Evolutionary conservation across 1,140 invertebrate genomes (phyloP).

Genomic region (Drosophila lacertosa): DNA sequence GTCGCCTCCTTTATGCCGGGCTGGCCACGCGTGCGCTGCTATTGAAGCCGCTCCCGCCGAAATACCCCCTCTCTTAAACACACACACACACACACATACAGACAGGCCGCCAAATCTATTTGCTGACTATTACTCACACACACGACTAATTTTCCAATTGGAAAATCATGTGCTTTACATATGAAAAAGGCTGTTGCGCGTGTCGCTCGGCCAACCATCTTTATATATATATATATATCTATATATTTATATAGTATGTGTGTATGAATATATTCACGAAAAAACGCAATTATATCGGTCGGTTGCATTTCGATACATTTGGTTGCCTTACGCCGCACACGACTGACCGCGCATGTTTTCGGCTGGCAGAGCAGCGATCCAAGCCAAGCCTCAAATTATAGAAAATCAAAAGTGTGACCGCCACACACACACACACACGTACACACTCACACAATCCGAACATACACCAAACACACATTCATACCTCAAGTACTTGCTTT

Average conservation of each 20-base stretch:
- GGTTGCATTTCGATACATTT: conserved; percentile 84
- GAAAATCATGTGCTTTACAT: conserved; percentile 82
- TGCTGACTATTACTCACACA: conserved; percentile 13
- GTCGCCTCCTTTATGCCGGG: conserved; percentile 75
- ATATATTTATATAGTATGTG: conserved; percentile 24
- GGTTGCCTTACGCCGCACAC: conserved; percentile 83
- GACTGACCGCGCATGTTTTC: conserved; percentile 83
- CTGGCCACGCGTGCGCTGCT: conserved; percentile 78
- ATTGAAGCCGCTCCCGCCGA: conserved; percentile 40
- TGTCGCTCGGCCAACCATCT: conserved; percentile 79
- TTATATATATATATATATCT: conserved; percentile 30
- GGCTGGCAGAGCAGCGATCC: conserved; percentile 67
- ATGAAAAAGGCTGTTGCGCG: conserved; percentile 76
- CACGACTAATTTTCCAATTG: conserved; percentile 80
- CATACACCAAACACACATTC: conserved; percentile 7
- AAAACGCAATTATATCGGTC: conserved; percentile 83
- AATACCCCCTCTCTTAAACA: conserved; percentile 3
- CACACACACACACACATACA: neutral
- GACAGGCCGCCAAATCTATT: neutral
- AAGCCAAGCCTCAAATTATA: conserved; percentile 78
- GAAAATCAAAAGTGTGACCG: conserved; percentile 82
- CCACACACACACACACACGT: conserved; percentile 56
- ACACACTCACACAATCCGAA: conserved; percentile 16
- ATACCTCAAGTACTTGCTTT: conserved; percentile 30
- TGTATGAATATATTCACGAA: conserved; percentile 62